Percentiles rank a stretch among this genome's conserved stretches.
Evolutionary conservation across 2,113 vertebrate genomes (phyloP).

Genomic region (Microcebus griseorufus): DNA sequence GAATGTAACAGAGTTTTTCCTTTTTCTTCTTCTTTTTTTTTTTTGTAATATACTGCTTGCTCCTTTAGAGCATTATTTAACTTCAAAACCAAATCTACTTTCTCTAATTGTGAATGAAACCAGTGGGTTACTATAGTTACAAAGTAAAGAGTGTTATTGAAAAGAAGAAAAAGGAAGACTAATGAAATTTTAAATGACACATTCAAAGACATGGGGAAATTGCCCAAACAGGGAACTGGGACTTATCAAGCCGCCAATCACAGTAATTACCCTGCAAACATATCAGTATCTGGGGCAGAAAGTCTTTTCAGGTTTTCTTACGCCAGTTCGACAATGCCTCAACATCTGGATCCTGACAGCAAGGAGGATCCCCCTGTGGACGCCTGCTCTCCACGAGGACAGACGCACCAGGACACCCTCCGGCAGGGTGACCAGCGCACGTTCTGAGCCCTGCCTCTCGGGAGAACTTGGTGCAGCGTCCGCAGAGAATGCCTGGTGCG

Average conservation of each 20-base stretch:
- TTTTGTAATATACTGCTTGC: not conserved
- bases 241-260: rapidly evolving
- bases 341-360: rapidly evolving
- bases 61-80: not conserved
- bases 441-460: rapidly evolving
- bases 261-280: not conserved
- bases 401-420: rapidly evolving
- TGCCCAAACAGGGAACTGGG: not conserved
- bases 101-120: not conserved
- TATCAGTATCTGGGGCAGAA: not conserved
- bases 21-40: not conserved
- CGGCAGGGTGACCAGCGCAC: rapidly evolving
- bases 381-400: rapidly evolving
- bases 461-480: rapidly evolving
- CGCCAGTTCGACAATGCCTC: rapidly evolving
- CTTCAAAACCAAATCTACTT: not conserved
- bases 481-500: rapidly evolving
- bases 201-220: not conserved
- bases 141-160: not conserved
- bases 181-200: not conserved
- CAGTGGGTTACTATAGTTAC: not conserved
- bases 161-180: not conserved
- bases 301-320: not conserved
- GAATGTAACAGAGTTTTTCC: rapidly evolving
- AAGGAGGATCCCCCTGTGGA: rapidly evolving